phyloP scores from a whole-genome alignment of 1,140 invertebrate genomes.

The Pseudoatta argentina region DNA sequence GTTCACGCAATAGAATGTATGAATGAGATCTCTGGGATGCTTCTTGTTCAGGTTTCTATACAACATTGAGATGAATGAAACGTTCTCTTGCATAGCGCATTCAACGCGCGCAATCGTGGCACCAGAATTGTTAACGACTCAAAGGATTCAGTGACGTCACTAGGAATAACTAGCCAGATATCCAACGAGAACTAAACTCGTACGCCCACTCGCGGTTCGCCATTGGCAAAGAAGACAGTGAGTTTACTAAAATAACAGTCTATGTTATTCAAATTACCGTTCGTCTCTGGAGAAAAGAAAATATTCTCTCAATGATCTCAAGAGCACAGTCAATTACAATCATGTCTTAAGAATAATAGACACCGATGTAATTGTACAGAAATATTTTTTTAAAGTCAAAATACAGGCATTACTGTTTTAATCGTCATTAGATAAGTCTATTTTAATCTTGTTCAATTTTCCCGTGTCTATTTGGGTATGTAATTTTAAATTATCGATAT shows the following conservation, averaged over 20 bases:
- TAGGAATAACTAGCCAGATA: slow-evolving; percentile 80
- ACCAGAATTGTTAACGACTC: slow-evolving; percentile 52
- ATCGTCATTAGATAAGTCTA: background rate
- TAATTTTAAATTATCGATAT: slow-evolving; percentile 15
- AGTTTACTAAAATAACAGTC: slow-evolving; percentile 80
- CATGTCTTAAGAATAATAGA: slow-evolving; percentile 2
- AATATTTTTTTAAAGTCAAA: slow-evolving; percentile 6
- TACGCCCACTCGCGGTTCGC: slow-evolving; percentile 76
- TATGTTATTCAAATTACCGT: slow-evolving; percentile 63
- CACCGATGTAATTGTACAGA: slow-evolving; percentile 28
- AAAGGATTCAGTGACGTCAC: slow-evolving; percentile 78
- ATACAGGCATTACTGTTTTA: background rate
- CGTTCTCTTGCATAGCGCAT: slow-evolving; percentile 34
- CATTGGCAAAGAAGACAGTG: background rate
- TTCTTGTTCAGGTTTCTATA: background rate
- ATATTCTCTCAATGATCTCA: slow-evolving; percentile 31
- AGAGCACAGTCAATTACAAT: slow-evolving; percentile 18
- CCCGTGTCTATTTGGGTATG: background rate
- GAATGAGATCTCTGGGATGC: slow-evolving; percentile 16
- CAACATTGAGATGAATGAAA: slow-evolving; percentile 40
- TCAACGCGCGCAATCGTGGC: background rate
- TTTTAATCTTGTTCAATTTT: background rate
- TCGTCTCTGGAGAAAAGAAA: slow-evolving; percentile 14
- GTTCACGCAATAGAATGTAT: background rate
- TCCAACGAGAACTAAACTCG: slow-evolving; percentile 80